Evolutionary conservation across 2,113 vertebrate species (phyloP).

Genomic region (Tursiops truncatus): DNA sequence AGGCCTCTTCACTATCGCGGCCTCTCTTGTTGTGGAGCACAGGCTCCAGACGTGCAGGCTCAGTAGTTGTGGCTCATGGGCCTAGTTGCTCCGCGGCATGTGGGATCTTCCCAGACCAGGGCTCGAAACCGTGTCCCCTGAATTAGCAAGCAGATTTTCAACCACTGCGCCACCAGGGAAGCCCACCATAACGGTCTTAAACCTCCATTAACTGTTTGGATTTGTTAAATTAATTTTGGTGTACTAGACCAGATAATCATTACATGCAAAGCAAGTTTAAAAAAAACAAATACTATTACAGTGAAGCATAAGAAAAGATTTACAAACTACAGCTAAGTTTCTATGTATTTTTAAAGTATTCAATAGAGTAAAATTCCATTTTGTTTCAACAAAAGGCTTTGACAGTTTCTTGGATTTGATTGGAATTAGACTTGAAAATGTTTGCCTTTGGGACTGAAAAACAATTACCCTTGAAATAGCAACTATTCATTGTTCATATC

Average conservation of each 20-base stretch:
- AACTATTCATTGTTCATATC: background rate
- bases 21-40: too few species aligned
- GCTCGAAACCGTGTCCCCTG: too few species aligned
- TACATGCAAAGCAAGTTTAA: background rate
- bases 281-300: background rate
- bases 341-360: background rate
- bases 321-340: background rate
- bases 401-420: background rate
- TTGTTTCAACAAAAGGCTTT: background rate
- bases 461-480: background rate
- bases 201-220: background rate
- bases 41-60: too few species aligned
- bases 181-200: background rate
- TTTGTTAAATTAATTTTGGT: background rate
- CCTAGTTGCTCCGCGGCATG: too few species aligned
- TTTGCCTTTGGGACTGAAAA: conserved; percentile 25
- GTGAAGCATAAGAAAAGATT: background rate
- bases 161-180: too few species aligned
- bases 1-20: too few species aligned
- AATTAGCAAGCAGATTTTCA: too few species aligned
- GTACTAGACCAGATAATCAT: background rate
- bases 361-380: background rate
- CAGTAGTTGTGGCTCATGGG: too few species aligned
- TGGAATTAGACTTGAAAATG: background rate
- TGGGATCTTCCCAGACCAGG: too few species aligned